Conservation (phyloP, 2,888 invertebrate species). For the Hedychridium roseum region DNA sequence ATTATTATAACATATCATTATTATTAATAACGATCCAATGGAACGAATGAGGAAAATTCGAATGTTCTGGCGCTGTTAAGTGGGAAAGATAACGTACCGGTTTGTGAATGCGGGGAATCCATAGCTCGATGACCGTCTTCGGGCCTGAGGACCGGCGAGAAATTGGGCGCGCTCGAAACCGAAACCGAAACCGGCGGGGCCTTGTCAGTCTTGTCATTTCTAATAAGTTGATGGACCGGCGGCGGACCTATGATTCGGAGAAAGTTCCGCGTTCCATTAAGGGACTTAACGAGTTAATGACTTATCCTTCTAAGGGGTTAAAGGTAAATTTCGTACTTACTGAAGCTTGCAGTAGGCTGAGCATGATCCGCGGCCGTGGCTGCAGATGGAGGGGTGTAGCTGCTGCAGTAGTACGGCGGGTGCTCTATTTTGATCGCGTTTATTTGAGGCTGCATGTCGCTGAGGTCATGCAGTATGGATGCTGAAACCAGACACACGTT, state of each 20-base stretch:
- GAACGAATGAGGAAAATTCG: neutral
- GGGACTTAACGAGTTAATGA: too few species aligned
- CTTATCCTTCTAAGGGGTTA: too few species aligned
- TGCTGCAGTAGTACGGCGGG: slow-evolving; percentile 82
- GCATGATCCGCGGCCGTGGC: slow-evolving; percentile 66
- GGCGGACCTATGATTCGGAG: slow-evolving; percentile 63
- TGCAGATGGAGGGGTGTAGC: slow-evolving; percentile 77
- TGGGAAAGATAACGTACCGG: slow-evolving; percentile 54
- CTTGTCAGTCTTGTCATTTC: slow-evolving; percentile 64
- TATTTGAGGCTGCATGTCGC: slow-evolving; percentile 76
- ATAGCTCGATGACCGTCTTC: slow-evolving; percentile 61
- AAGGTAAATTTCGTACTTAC: slow-evolving; percentile 52
- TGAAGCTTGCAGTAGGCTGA: slow-evolving; percentile 63
- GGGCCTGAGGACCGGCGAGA: slow-evolving; percentile 61
- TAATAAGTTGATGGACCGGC: slow-evolving; percentile 61
- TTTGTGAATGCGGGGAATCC: slow-evolving; percentile 62
- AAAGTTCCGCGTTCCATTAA: too few species aligned
- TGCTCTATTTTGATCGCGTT: slow-evolving; percentile 85
- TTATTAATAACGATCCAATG: too few species aligned
- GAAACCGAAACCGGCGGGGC: slow-evolving; percentile 57
- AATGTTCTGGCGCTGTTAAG: too few species aligned
- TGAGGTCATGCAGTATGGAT: slow-evolving; percentile 92
- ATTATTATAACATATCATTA: too few species aligned
- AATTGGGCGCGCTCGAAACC: slow-evolving; percentile 61
- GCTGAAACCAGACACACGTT: slow-evolving; percentile 72